Conservation (phyloP, 2,113 vertebrate genomes). For the Erpornis zantholeuca region DNA sequence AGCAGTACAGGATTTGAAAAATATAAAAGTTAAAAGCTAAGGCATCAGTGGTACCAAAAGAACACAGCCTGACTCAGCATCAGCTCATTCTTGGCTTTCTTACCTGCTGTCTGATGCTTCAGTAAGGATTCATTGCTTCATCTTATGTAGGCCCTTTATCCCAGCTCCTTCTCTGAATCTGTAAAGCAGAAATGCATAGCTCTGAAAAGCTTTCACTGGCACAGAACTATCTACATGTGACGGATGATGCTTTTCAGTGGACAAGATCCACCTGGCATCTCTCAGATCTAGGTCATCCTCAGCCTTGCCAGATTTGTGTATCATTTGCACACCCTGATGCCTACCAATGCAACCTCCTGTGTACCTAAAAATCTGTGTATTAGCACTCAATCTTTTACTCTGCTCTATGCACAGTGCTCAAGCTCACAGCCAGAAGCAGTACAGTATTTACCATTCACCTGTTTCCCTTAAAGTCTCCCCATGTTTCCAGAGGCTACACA, state of each 20-base stretch:
- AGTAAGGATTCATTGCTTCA: background rate
- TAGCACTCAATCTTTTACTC: background rate
- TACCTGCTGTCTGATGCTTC: constrained; percentile 28
- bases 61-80: background rate
- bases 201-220: background rate
- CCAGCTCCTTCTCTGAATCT: background rate
- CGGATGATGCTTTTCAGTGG: background rate
- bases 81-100: background rate
- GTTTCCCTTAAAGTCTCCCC: background rate
- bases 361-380: background rate
- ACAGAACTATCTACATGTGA: background rate
- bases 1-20: too few relatives aligned
- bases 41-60: background rate
- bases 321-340: background rate
- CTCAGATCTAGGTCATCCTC: background rate
- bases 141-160: background rate
- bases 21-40: too few relatives aligned
- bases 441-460: background rate
- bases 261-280: background rate
- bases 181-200: constrained; percentile 16
- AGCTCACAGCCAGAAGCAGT: background rate
- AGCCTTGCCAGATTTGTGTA: background rate
- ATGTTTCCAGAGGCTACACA: background rate
- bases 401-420: background rate
- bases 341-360: background rate